These are phyloP conservation scores for Rhombomys opimus DNA, from an alignment of 2,113 vertebrate species.

Conservation along the genomic window DNA sequence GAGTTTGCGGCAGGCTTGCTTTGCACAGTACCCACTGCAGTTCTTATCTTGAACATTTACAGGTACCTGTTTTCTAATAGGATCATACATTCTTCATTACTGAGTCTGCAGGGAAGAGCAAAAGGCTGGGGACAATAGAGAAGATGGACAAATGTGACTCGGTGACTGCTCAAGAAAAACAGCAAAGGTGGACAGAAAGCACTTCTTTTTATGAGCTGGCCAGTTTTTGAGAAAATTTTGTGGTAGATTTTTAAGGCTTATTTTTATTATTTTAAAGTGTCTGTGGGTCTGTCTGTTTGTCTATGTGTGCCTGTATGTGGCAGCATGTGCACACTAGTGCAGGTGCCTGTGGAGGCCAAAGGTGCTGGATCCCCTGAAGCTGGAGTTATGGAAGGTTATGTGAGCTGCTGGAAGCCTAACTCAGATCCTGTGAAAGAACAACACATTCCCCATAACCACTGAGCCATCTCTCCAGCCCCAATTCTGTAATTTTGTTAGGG, in stretches of 20 bases:
- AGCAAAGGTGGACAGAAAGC: background rate
- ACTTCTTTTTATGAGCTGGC: background rate
- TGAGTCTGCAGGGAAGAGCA: background rate
- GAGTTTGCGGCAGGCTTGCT: too few species aligned
- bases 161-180: background rate
- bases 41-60: background rate
- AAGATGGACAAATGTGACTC: background rate
- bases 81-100: background rate
- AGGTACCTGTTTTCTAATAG: background rate
- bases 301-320: background rate
- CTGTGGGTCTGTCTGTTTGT: too few species aligned
- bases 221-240: background rate
- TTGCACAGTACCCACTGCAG: too few species aligned
- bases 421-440: background rate
- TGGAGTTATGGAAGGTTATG: background rate
- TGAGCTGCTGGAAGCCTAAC: background rate
- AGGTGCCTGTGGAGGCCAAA: background rate
- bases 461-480: background rate
- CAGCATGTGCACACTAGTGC: background rate
- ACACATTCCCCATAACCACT: background rate
- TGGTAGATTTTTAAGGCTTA: background rate
- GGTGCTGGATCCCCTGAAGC: background rate
- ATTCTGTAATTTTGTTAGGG: background rate
- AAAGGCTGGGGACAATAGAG: background rate
- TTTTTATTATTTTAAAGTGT: background rate